Evolutionary conservation across 2,113 vertebrate species (phyloP).

Genomic region (Larimichthys polyactis): DNA sequence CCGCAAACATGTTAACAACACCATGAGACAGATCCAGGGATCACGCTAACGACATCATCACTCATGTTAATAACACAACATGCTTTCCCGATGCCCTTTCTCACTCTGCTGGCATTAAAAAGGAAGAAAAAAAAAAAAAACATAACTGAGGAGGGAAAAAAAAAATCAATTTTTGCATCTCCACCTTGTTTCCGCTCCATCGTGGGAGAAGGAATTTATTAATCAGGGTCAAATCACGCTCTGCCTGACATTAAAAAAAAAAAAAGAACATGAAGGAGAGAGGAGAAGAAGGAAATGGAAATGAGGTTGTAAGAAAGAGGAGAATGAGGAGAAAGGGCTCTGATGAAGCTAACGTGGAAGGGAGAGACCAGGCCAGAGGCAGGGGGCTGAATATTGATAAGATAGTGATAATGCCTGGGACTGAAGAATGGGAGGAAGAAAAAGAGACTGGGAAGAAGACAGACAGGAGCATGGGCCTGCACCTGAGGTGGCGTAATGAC

Average conservation of each 20-base stretch:
- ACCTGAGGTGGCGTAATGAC: slow-evolving; percentile 59
- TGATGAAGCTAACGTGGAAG: slow-evolving; percentile 29
- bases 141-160: slow-evolving; percentile 7
- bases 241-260: slow-evolving; percentile 15
- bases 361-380: slow-evolving; percentile 8
- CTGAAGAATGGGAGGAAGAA: slow-evolving; percentile 11
- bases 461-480: slow-evolving; percentile 41
- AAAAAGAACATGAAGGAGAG: not conserved
- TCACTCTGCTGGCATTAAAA: slow-evolving; percentile 41
- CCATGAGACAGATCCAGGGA: slow-evolving; percentile 48
- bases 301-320: slow-evolving; percentile 27
- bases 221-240: slow-evolving; percentile 67
- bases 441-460: slow-evolving; percentile 11
- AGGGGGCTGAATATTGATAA: slow-evolving; percentile 70
- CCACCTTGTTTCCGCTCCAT: slow-evolving; percentile 51
- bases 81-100: slow-evolving; percentile 53
- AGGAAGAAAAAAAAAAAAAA: slow-evolving; percentile 29
- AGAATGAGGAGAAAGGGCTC: slow-evolving; percentile 11
- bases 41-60: slow-evolving; percentile 71
- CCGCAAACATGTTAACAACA: slow-evolving; percentile 72
- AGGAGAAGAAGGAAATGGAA: slow-evolving; percentile 30
- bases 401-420: slow-evolving; percentile 63
- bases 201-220: slow-evolving; percentile 55
- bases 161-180: slow-evolving; percentile 65
- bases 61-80: slow-evolving; percentile 66